Base-by-base conservation (phyloP, 1,140 invertebrate species). In the Platyscapa corneri region DNA sequence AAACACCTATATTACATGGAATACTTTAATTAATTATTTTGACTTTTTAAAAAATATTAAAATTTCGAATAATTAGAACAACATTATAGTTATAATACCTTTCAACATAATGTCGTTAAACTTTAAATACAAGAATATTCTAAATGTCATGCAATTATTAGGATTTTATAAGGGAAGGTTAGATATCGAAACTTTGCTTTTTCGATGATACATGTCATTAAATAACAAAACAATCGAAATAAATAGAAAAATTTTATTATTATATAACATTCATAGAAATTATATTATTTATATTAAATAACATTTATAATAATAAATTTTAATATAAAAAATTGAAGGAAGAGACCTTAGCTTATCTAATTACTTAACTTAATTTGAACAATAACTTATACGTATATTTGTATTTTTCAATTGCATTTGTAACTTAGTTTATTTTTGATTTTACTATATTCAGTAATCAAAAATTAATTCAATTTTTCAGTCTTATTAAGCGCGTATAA, bases 191-290 rank as follows among this genome's bases (percentile, higher is more conserved):
- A n/a, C 30, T n/a, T 27, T 67, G 14, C 14, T 14, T 67, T 16
- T 64, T 34, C 30, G 37, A 70, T 32, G 20, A 12, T 23, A 14
- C 32, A 23, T 37, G 32, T 30, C 32, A 39, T 39, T 27, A 46
- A 75, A 75, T 75, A 32, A 75, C n/a, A n/a, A 70, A 70, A 70
- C 67, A 70, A 70, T 20, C 20, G 67, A 37, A 70, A 2, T 23
- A 20, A 70, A 37, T 20, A 37, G 20, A 70, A 20, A 1, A 70
- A 23, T 23, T 70, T 70, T 70, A 37, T 70, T 37, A 37, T 34
- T 37, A 23, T 37, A 37, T 2, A 70, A 16, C 16, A 6, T 16
- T 32, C 23, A 70, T 37, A 37, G 37, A 37, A 70, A 70, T 37
- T 70, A 70, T 30, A 70, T 39, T 70, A 70, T 70, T 18, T 18